Conservation (phyloP, 2,797 vertebrate genomes). For the Megaceryle alcyon region DNA sequence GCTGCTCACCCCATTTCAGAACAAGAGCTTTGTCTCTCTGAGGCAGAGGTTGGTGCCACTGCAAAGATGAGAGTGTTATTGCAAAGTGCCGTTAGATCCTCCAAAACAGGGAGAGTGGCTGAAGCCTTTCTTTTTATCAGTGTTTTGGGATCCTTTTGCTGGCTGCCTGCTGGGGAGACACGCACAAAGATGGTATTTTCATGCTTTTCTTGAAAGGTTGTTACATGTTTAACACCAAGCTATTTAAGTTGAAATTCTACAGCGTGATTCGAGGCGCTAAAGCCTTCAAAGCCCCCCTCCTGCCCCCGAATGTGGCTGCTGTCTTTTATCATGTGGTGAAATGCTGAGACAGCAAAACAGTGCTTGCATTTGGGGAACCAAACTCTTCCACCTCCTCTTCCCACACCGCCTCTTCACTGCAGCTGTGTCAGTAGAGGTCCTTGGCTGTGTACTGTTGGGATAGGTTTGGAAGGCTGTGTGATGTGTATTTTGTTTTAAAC, state of each 20-base stretch:
- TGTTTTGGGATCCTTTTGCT: neutral
- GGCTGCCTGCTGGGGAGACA: neutral
- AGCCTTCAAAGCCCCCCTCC: neutral
- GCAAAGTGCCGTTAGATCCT: neutral
- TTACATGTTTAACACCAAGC: neutral
- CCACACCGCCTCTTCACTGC: neutral
- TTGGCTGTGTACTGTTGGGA: neutral
- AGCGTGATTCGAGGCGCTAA: neutral
- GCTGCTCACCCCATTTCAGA: neutral
- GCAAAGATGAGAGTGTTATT: neutral
- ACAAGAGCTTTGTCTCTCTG: neutral
- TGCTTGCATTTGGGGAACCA: neutral
- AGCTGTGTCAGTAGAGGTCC: neutral
- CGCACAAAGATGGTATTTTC: fast-evolving
- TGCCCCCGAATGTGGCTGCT: neutral
- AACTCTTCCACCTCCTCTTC: neutral
- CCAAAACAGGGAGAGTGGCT: neutral
- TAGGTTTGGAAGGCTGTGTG: fast-evolving
- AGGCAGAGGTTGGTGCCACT: neutral
- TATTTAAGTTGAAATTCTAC: neutral
- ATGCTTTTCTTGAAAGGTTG: neutral
- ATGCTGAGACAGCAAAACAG: neutral
- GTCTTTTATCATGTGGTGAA: neutral
- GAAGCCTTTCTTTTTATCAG: neutral
- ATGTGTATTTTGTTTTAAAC: neutral